Evolutionary conservation across 2,113 vertebrate genomes (phyloP).

Genomic region (Phrynosoma blainvillii): DNA sequence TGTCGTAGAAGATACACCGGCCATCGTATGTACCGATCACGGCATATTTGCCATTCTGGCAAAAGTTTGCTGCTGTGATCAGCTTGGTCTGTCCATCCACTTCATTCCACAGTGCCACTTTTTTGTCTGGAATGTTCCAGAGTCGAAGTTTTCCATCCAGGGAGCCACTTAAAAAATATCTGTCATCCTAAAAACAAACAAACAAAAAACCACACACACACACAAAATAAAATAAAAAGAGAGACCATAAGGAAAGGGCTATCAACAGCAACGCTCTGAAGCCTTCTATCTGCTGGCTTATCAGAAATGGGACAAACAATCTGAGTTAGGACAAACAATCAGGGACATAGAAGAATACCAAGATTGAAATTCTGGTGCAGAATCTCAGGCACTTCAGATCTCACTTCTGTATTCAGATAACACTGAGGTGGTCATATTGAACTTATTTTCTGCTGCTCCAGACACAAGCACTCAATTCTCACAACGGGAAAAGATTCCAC

Average conservation of each 20-base stretch:
- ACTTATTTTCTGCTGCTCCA: not conserved
- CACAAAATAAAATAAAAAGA: not conserved
- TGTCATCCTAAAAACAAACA: conserved; percentile 85
- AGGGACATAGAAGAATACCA: not conserved
- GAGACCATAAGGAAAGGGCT: not conserved
- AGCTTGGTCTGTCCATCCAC: conserved; percentile 97
- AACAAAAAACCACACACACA: not conserved
- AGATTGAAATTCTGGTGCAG: not conserved
- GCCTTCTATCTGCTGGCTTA: not conserved
- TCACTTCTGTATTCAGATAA: not conserved
- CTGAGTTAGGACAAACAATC: not conserved
- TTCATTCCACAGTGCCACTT: conserved; percentile 98
- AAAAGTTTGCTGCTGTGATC: conserved; percentile 99
- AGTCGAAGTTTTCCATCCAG: conserved; percentile 95
- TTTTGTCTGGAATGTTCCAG: conserved; percentile 99
- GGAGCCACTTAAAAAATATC: conserved; percentile 97
- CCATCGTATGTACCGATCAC: conserved; percentile 98
- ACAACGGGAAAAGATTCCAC: not conserved
- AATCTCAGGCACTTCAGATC: too few species aligned
- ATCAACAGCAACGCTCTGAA: not conserved
- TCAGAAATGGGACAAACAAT: not conserved
- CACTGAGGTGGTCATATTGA: too few species aligned
- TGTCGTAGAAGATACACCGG: conserved; percentile 98
- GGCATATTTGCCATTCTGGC: conserved; percentile 97
- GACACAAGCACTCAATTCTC: not conserved